These are phyloP conservation scores for Dendrolimus punctatus DNA, from an alignment of 1,140 invertebrate species.

Conservation along the genomic window DNA sequence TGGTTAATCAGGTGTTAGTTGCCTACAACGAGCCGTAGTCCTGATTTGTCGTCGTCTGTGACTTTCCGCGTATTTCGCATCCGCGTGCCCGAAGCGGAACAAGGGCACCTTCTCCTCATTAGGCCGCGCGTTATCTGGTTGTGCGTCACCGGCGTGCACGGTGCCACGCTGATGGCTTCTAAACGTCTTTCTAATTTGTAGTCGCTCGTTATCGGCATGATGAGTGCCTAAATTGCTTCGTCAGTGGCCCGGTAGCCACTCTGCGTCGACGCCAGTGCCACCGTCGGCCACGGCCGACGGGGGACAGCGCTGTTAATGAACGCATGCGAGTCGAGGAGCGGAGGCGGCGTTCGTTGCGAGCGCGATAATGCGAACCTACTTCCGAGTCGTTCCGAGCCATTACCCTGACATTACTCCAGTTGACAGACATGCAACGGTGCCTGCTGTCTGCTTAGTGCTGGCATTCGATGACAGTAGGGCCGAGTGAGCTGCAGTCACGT, in stretches of 20 bases:
- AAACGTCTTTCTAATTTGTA: no score
- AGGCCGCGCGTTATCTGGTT: not conserved
- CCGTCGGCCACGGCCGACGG: constrained; percentile 32
- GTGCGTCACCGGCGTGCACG: constrained; percentile 1
- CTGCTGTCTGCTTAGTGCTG: not conserved
- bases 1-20: no score
- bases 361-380: constrained; percentile 35
- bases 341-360: constrained; percentile 6
- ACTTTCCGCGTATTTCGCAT: no score
- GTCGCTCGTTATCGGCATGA: not conserved
- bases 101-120: no score
- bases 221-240: no score
- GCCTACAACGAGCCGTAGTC: no score
- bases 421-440: constrained; percentile 6
- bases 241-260: not conserved
- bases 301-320: constrained; percentile 20
- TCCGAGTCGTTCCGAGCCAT: constrained; percentile 53
- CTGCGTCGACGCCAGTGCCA: constrained; percentile 2
- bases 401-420: constrained; percentile 31
- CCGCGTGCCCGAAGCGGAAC: no score
- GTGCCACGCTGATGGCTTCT: no score
- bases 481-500: no score
- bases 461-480: not conserved
- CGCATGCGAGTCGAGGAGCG: constrained; percentile 11
- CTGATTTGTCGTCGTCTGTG: no score